These are phyloP conservation scores for Bombus cullumanus DNA, from an alignment of 1,140 invertebrate genomes.

Conservation along the genomic window DNA sequence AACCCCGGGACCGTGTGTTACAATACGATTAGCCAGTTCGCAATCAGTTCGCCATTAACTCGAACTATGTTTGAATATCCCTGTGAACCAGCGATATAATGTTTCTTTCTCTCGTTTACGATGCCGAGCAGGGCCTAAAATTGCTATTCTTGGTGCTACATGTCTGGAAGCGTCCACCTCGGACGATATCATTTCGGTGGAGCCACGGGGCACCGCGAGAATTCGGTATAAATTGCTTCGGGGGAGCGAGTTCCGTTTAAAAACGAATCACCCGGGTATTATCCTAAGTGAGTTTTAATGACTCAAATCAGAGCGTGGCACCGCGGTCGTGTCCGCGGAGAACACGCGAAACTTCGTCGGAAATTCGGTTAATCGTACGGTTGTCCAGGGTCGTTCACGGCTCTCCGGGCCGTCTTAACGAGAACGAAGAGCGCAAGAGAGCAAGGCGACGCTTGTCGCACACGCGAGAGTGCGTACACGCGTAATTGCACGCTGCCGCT, in stretches of 20 bases:
- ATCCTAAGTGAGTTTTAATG: slow-evolving; percentile 82
- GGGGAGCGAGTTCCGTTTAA: slow-evolving; percentile 58
- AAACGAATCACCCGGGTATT: slow-evolving; percentile 74
- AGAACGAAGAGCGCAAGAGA: neutral
- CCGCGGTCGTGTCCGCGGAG: neutral
- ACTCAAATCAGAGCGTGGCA: slow-evolving; percentile 59
- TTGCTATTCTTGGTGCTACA: slow-evolving; percentile 9
- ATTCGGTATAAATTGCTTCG: slow-evolving; percentile 66
- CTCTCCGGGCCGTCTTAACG: neutral
- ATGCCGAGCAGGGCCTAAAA: neutral
- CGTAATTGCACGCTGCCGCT: slow-evolving; percentile 20
- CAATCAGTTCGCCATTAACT: slow-evolving; percentile 25
- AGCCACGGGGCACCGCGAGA: slow-evolving; percentile 45
- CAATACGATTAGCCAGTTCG: slow-evolving; percentile 11
- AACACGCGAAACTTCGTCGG: slow-evolving; percentile 8
- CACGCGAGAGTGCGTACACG: slow-evolving; percentile 4
- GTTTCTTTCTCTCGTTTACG: slow-evolving; percentile 21
- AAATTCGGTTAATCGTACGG: slow-evolving; percentile 52
- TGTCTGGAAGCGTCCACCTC: neutral
- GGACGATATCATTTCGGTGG: slow-evolving; percentile 26
- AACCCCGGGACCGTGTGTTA: neutral
- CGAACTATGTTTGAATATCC: slow-evolving; percentile 20
- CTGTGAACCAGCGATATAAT: neutral
- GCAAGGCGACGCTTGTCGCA: neutral
- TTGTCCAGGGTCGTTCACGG: neutral